These are phyloP conservation scores for Pogonocichla stellata DNA, from an alignment of 2,113 vertebrate species.

Conservation along the genomic window DNA sequence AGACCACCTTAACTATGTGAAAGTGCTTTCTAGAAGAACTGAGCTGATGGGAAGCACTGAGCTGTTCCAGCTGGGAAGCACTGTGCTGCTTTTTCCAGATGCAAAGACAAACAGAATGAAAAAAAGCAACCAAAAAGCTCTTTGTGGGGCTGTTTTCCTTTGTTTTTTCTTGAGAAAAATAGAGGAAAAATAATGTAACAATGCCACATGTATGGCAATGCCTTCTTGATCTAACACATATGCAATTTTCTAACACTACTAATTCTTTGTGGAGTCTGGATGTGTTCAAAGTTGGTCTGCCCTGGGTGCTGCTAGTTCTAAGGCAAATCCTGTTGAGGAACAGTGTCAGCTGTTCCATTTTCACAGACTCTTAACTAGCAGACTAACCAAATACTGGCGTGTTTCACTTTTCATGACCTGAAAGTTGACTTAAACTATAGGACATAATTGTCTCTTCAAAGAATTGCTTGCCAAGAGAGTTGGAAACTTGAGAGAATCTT, in stretches of 20 bases:
- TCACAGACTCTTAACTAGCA: slow-evolving; percentile 33
- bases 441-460: slow-evolving; percentile 20
- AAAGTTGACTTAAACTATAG: slow-evolving; percentile 58
- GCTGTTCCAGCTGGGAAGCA: slow-evolving; percentile 49
- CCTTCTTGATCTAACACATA: slow-evolving; percentile 66
- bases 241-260: slow-evolving; percentile 68
- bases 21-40: slow-evolving; percentile 53
- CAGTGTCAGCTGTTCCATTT: background rate
- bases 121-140: slow-evolving; percentile 3
- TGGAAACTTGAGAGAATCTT: slow-evolving; percentile 17
- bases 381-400: slow-evolving; percentile 42
- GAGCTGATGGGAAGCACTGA: slow-evolving; percentile 42
- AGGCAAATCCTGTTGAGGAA: slow-evolving; percentile 27
- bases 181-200: slow-evolving; percentile 14
- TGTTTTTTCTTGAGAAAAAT: slow-evolving; percentile 36
- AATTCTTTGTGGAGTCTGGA: slow-evolving; percentile 44
- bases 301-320: slow-evolving; percentile 64
- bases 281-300: slow-evolving; percentile 64
- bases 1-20: slow-evolving; percentile 46
- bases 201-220: slow-evolving; percentile 51
- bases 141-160: slow-evolving; percentile 39
- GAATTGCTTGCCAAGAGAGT: slow-evolving; percentile 32
- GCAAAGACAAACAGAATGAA: slow-evolving; percentile 2
- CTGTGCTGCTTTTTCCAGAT: slow-evolving; percentile 48
- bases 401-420: slow-evolving; percentile 60